These are phyloP conservation scores for Percopsis omiscomaycus DNA, from an alignment of 2,797 vertebrate species.

Conservation along the genomic window DNA sequence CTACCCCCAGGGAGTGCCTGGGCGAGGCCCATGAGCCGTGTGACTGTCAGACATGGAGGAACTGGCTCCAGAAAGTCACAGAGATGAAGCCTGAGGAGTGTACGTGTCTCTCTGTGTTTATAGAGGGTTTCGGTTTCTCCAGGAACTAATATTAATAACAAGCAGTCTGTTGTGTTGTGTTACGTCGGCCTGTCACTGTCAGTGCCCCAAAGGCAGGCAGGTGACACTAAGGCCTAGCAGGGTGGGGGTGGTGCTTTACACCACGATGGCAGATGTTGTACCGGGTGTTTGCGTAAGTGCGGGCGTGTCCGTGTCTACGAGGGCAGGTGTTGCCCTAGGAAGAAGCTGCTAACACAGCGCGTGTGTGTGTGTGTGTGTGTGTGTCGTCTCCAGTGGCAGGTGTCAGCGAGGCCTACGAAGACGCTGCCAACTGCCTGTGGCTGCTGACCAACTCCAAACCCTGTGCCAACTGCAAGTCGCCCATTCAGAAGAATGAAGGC, in stretches of 20 bases:
- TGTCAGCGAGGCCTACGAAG: constrained; percentile 96
- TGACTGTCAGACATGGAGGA: constrained; percentile 98
- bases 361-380: constrained; percentile 14
- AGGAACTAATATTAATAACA: no score
- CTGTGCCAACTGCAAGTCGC: constrained; percentile 98
- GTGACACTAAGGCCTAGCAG: no score
- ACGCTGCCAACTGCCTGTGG: constrained; percentile 98
- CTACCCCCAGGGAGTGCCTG: constrained; percentile 88
- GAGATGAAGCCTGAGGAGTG: constrained; percentile 99
- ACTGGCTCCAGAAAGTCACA: constrained; percentile 96
- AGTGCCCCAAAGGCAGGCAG: no score
- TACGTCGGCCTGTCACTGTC: no score
- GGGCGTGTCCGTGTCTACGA: background rate
- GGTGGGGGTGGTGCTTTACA: no score
- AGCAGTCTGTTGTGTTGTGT: background rate
- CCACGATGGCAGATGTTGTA: background rate
- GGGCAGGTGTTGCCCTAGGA: constrained; percentile 2
- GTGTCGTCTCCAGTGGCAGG: constrained; percentile 84
- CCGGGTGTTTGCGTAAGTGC: background rate
- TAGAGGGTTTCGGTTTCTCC: no score
- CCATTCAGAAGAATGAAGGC: constrained; percentile 99
- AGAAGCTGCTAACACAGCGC: background rate
- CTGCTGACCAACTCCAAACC: constrained; percentile 96
- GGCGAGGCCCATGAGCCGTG: constrained; percentile 98
- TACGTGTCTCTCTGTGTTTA: constrained; percentile 70